These are phyloP conservation scores for Cyanistes caeruleus DNA, from an alignment of 2,113 vertebrate genomes.

Conservation along the genomic window DNA sequence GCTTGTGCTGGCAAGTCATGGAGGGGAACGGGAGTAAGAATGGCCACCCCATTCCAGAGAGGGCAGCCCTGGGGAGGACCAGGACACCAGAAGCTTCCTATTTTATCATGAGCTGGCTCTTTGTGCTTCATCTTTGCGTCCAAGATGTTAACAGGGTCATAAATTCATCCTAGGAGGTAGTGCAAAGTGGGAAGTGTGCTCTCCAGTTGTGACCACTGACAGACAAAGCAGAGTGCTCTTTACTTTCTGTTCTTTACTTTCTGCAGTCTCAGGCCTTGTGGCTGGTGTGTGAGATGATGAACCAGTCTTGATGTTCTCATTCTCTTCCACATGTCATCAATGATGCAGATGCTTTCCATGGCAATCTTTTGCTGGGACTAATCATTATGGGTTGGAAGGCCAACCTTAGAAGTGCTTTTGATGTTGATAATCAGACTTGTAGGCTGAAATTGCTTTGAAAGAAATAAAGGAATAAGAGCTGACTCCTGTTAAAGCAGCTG, in stretches of 20 bases:
- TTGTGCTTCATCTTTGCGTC: not conserved
- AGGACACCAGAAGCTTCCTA: not conserved
- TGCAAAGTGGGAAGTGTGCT: not conserved
- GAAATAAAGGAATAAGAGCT: not conserved
- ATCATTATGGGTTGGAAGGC: not conserved
- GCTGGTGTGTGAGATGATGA: not conserved
- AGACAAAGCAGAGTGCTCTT: not conserved
- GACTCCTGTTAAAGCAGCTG: not conserved
- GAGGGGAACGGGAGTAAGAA: not conserved
- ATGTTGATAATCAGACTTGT: not conserved
- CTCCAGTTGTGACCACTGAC: not conserved
- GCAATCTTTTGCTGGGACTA: not conserved
- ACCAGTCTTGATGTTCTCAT: not conserved
- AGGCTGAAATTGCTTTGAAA: not conserved
- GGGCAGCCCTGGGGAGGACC: not conserved
- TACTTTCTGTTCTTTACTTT: not conserved
- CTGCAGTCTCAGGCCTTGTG: not conserved
- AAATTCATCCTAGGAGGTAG: not conserved
- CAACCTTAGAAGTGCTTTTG: not conserved
- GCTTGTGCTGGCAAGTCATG: not conserved
- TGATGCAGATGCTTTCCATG: not conserved
- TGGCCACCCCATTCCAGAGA: not conserved
- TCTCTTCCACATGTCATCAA: fast-evolving
- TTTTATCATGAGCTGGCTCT: not conserved
- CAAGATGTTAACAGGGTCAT: not conserved